Evolutionary conservation across 2,888 invertebrate genomes (phyloP).

Genomic region (Pediacus dermestoides): DNA sequence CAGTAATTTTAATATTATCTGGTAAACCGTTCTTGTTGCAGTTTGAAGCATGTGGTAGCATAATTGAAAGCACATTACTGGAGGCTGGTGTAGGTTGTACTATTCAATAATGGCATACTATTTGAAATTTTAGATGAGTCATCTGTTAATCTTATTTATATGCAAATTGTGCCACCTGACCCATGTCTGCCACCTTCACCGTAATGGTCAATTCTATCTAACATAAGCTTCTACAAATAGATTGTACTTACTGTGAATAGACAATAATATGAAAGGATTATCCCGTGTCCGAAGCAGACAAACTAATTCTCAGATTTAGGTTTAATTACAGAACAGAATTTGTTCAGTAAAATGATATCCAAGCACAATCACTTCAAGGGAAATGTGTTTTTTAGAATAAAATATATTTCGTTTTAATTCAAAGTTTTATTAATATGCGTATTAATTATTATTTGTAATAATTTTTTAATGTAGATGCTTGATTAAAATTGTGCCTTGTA

Average conservation of each 20-base stretch:
- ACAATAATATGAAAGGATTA: slow-evolving; percentile 17
- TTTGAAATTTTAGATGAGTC: slow-evolving; percentile 1
- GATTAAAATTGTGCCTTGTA: no score
- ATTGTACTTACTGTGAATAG: slow-evolving; percentile 14
- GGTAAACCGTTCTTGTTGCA: neutral
- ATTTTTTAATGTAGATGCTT: no score
- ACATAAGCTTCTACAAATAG: slow-evolving; percentile 16
- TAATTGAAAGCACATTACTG: slow-evolving; percentile 1
- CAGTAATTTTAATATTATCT: no score
- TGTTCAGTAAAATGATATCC: no score
- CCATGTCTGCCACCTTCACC: slow-evolving; percentile 17
- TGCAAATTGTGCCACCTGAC: slow-evolving; percentile 30
- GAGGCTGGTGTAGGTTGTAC: neutral
- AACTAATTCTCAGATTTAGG: slow-evolving; percentile 7
- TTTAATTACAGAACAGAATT: slow-evolving; percentile 2
- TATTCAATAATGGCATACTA: slow-evolving; percentile 1
- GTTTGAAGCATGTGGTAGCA: neutral
- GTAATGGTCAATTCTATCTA: slow-evolving; percentile 15
- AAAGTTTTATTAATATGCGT: no score
- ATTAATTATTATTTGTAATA: no score
- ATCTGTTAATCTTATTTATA: slow-evolving; percentile 30
- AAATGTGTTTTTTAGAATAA: no score
- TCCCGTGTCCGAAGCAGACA: slow-evolving; percentile 11
- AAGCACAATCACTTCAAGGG: no score
- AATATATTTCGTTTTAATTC: no score